Conservation (phyloP, 2,888 invertebrate genomes). For the Orthosia gracilis region DNA sequence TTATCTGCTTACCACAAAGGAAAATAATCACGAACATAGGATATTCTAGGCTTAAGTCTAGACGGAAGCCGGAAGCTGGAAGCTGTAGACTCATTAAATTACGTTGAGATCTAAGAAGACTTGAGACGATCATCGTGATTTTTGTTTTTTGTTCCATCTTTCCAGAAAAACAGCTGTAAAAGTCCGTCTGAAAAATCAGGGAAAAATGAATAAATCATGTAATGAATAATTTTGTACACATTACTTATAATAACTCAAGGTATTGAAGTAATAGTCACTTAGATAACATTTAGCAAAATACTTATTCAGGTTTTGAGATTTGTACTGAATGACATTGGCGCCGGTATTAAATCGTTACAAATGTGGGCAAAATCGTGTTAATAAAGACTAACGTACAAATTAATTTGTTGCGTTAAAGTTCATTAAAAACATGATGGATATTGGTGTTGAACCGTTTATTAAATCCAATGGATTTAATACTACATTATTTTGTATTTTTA, state of each 20-base stretch:
- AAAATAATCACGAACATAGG: slow-evolving; percentile 11
- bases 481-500: background rate
- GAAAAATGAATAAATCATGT: slow-evolving; percentile 41
- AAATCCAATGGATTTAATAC: accelerated
- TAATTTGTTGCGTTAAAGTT: too few species aligned
- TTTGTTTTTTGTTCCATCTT: slow-evolving; percentile 19
- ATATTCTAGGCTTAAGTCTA: slow-evolving; percentile 27
- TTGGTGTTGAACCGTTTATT: too few species aligned
- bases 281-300: too few species aligned
- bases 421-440: background rate
- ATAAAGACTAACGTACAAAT: background rate
- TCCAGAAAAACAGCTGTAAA: background rate
- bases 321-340: background rate
- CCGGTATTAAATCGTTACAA: background rate
- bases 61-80: slow-evolving; percentile 8
- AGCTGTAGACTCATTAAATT: slow-evolving; percentile 32
- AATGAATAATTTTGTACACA: slow-evolving; percentile 34
- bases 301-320: background rate
- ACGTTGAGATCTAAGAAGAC: background rate
- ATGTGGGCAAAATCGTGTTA: background rate
- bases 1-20: slow-evolving; percentile 1
- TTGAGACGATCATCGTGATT: background rate
- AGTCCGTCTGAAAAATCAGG: background rate
- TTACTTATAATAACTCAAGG: slow-evolving; percentile 4
- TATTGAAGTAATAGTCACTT: too few species aligned